Evolutionary conservation across 2,113 vertebrate genomes (phyloP), one percentile per base, ranked within the genome.

Genomic region (Engystomops pustulosus): DNA sequence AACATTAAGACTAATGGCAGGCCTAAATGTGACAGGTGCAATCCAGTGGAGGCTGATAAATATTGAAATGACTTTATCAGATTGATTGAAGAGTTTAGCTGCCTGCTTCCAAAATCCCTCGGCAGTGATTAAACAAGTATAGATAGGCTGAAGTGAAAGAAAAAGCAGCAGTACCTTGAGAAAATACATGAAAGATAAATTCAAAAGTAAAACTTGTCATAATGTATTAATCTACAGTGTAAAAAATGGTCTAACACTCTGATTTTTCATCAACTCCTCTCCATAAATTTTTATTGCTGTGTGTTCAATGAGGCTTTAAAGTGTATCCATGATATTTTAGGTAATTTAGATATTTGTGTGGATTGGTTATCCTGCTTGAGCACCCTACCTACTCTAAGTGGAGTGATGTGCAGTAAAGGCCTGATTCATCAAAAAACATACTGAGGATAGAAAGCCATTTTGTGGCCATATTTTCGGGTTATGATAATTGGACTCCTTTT

Each of bases 1-100:
- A 74, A 30, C 71, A 49, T 78, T 78, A 60, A 78, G 75, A 78
- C 51, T 78, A 78, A 78, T 78, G 75, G 32, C 51, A 78, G 20
- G 51, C 53, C 75, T 25, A 78, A 78, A 60, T 60, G 75, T 78
- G 51, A 41, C 75, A 78, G 75, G 75, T 78, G 51, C 34, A 58
- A 78, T 78, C 60, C 75, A 78, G 75, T 6, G 32, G 75, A 78
- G 75, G 60, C 75, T 60, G n/a, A 78, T 78, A 78, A 78, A 78
- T 78, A 58, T 78, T 78, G 23, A 78, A 78, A 78, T 78, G n/a
- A 78, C 75, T 78, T 78, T 78, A 60, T 78, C 51, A 78, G 55
- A 78, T 60, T 78, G 75, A 78, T 78, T 78, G 75, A 78, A 53
- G 51, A 60, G 75, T 58, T 51, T 78, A 41, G 49, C 53, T 60